These are phyloP conservation scores for Myripristis jacobus DNA, from an alignment of 2,797 vertebrate genomes.

Conservation along the genomic window DNA sequence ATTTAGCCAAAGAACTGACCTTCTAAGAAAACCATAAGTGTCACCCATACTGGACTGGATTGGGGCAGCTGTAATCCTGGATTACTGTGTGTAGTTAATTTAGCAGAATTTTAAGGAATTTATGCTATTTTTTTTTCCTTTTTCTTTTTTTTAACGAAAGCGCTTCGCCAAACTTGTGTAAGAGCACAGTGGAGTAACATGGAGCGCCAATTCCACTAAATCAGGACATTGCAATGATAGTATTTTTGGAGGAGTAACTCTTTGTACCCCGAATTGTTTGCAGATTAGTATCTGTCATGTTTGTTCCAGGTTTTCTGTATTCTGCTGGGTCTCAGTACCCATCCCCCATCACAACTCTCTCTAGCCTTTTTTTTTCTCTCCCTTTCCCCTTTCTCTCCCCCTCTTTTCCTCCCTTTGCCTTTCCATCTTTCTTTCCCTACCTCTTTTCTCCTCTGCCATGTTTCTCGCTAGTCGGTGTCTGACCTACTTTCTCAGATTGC, in stretches of 20 bases:
- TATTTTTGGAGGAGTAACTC: too few species aligned
- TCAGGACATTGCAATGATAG: background rate
- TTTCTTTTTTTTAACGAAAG: background rate
- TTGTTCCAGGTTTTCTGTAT: slow-evolving; percentile 18
- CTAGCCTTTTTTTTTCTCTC: slow-evolving; percentile 4
- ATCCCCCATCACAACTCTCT: background rate
- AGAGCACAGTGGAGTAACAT: background rate
- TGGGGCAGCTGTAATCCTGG: slow-evolving; percentile 6
- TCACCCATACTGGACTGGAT: slow-evolving; percentile 14
- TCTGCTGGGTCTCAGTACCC: background rate
- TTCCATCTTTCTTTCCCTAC: slow-evolving; percentile 61
- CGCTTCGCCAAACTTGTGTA: background rate
- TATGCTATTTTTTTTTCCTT: background rate
- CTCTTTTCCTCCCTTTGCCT: slow-evolving; percentile 13
- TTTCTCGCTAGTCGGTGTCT: slow-evolving; percentile 73
- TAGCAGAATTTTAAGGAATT: background rate
- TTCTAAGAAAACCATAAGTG: slow-evolving; percentile 36
- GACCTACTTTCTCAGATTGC: slow-evolving; percentile 81
- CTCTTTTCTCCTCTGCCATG: slow-evolving; percentile 71
- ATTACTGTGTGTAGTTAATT: slow-evolving; percentile 13
- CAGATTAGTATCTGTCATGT: background rate
- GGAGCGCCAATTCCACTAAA: background rate
- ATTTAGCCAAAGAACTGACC: slow-evolving; percentile 46
- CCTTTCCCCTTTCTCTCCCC: background rate
- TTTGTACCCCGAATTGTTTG: too few species aligned